These are phyloP conservation scores for Callimorpha dominula DNA, from an alignment of 2,888 invertebrate genomes.

Conservation along the genomic window DNA sequence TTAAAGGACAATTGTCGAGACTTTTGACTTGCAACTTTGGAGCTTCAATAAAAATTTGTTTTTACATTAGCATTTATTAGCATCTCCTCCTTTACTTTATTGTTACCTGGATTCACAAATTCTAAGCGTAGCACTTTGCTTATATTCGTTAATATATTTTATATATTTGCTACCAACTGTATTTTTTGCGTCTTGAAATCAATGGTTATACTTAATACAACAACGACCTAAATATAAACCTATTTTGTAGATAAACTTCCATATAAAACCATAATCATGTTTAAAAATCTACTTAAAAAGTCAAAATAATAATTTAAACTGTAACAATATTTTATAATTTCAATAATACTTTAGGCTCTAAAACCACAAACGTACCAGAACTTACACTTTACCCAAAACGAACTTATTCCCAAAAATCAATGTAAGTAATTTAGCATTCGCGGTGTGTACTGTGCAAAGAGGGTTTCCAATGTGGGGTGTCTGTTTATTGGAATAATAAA, in stretches of 20 bases:
- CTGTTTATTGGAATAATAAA: constrained; percentile 73
- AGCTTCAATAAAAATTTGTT: constrained; percentile 2
- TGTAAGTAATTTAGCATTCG: constrained; percentile 67
- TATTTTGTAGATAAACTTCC: background rate
- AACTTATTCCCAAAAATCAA: constrained; percentile 59
- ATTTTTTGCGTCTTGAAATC: background rate
- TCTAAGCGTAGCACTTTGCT: background rate
- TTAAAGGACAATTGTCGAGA: constrained; percentile 30
- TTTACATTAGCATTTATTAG: constrained; percentile 6
- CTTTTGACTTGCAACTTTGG: constrained; percentile 13
- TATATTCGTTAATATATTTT: background rate
- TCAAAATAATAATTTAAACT: background rate
- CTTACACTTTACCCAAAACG: constrained; percentile 9
- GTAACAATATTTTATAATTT: background rate
- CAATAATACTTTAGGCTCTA: background rate
- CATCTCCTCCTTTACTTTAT: background rate
- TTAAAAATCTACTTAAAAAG: background rate
- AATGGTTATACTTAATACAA: background rate
- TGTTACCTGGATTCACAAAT: background rate
- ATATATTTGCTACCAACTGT: background rate
- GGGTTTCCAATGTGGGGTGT: constrained; percentile 68
- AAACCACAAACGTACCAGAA: background rate
- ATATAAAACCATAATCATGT: background rate
- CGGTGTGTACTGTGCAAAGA: constrained; percentile 49
- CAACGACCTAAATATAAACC: background rate